These are phyloP conservation scores for Gymnobelideus leadbeateri DNA, from an alignment of 2,113 vertebrate genomes.

Conservation along the genomic window DNA sequence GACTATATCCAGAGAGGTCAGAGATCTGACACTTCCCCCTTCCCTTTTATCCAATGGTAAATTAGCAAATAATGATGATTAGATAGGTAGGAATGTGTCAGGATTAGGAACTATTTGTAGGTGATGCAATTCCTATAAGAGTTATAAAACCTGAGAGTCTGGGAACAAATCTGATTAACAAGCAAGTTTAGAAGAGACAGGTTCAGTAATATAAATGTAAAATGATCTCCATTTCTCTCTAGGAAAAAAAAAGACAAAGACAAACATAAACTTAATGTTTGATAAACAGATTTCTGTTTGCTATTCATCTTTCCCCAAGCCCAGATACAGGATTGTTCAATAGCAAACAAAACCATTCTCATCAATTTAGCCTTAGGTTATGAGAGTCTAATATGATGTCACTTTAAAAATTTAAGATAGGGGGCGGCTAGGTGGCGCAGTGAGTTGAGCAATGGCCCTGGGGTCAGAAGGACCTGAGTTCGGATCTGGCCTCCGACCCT, in stretches of 20 bases:
- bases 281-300: slow-evolving; percentile 45
- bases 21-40: not conserved
- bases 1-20: not conserved
- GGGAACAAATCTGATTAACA: slow-evolving; percentile 22
- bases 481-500: too few relatives aligned
- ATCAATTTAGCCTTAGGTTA: slow-evolving; percentile 47
- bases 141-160: slow-evolving; percentile 19
- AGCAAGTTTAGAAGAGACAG: slow-evolving; percentile 44
- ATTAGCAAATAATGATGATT: not conserved
- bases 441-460: too few relatives aligned
- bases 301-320: slow-evolving; percentile 48
- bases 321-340: slow-evolving; percentile 46
- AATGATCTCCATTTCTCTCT: slow-evolving; percentile 7
- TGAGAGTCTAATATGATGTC: not conserved
- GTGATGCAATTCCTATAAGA: not conserved
- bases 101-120: not conserved
- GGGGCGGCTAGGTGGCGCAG: too few relatives aligned
- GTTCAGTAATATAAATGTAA: slow-evolving; percentile 9
- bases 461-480: too few relatives aligned
- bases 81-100: slow-evolving; percentile 15
- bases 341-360: slow-evolving; percentile 58
- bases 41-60: not conserved
- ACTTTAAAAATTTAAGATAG: too few relatives aligned
- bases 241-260: slow-evolving; percentile 42
- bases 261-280: slow-evolving; percentile 58